A percentile compares a stretch with the other conserved stretches of the same genome.
Evolutionary conservation across 2,113 vertebrate genomes (phyloP).

Genomic region (Labeo catla): DNA sequence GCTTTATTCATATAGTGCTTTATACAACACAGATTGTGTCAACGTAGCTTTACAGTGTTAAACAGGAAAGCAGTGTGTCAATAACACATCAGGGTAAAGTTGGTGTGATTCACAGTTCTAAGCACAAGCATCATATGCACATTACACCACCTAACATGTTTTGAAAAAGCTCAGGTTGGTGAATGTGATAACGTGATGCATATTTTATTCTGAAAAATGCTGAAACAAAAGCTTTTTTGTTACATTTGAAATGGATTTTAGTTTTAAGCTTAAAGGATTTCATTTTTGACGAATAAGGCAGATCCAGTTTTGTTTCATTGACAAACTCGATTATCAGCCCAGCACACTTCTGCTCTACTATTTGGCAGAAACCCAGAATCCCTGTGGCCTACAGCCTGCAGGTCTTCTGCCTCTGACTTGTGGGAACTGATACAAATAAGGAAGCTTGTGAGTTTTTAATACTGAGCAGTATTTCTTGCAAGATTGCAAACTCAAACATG

Average conservation of each 20-base stretch:
- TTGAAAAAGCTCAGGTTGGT: neutral
- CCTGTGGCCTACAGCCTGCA: neutral
- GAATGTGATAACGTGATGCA: neutral
- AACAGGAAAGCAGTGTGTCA: too few relatives aligned
- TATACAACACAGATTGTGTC: too few relatives aligned
- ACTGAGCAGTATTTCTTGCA: conserved; percentile 12
- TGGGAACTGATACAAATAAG: neutral
- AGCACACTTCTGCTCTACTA: neutral
- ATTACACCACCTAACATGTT: too few relatives aligned
- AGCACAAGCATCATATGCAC: too few relatives aligned
- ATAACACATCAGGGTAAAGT: neutral
- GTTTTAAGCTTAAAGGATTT: neutral
- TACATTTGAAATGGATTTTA: neutral
- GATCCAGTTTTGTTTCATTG: neutral
- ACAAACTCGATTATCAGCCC: neutral
- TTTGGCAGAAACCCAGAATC: conserved; percentile 3
- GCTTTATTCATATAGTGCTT: too few relatives aligned
- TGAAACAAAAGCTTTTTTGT: conserved; percentile 3
- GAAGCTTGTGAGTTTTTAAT: neutral
- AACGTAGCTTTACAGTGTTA: too few relatives aligned
- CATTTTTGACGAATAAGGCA: neutral
- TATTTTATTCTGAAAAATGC: neutral
- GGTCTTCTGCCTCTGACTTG: neutral
- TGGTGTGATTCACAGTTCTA: neutral
- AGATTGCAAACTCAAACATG: conserved; percentile 11